phyloP scores from a whole-genome alignment of 2,888 invertebrate species.

The Blastobasis adustella region DNA sequence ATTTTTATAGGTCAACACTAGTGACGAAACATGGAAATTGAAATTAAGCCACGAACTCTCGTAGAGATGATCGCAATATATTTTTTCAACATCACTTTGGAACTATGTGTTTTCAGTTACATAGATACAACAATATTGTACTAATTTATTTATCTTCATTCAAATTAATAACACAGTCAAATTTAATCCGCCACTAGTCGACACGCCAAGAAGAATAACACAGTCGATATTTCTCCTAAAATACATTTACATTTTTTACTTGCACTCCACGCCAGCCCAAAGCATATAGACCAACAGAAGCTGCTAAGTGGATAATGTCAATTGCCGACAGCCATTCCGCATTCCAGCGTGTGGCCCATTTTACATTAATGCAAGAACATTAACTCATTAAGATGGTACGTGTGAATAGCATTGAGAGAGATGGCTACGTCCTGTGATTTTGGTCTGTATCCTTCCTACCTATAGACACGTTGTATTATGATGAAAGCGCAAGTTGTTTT shows the following conservation, averaged over 20 bases:
- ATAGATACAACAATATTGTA: too few species aligned
- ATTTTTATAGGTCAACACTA: too few species aligned
- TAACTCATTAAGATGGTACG: conserved; percentile 43
- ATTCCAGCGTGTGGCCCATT: conserved; percentile 54
- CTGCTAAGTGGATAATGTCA: conserved; percentile 69
- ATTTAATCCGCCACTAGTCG: too few species aligned
- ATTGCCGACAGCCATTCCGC: conserved; percentile 64
- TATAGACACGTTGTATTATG: too few species aligned
- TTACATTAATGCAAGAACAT: conserved; percentile 56
- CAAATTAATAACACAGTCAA: too few species aligned
- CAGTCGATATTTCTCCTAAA: neutral
- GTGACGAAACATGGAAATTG: too few species aligned
- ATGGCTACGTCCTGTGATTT: conserved; percentile 11
- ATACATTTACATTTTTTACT: neutral
- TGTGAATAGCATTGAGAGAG: conserved; percentile 19
- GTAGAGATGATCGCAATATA: too few species aligned
- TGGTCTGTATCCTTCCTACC: neutral
- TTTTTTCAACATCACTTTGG: too few species aligned
- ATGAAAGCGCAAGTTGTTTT: too few species aligned
- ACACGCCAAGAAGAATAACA: neutral
- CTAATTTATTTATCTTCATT: too few species aligned
- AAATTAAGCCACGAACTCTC: too few species aligned
- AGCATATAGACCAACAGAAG: conserved; percentile 35
- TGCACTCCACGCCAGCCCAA: neutral
- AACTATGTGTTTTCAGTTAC: too few species aligned